phyloP scores from a whole-genome alignment of 2,888 invertebrate species.

The Oxytorus armatus region DNA sequence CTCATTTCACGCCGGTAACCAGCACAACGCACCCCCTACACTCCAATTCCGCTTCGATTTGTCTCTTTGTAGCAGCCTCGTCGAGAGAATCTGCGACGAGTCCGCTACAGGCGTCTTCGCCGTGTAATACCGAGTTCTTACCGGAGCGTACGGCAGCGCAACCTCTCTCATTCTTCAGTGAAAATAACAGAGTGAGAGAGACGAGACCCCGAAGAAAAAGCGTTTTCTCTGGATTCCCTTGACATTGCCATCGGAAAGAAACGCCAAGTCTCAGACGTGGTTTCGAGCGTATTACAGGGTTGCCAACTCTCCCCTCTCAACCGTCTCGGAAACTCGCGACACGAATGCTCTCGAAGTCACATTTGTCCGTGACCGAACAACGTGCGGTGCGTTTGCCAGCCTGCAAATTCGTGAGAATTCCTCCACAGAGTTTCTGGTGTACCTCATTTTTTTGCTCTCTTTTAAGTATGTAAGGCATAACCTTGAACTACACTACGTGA shows the following conservation, averaged over 20 bases:
- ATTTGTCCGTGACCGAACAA: constrained; percentile 52
- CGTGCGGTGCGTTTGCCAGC: constrained; percentile 24
- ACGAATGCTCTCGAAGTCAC: constrained; percentile 59
- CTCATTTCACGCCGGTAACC: constrained; percentile 79
- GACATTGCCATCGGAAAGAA: constrained; percentile 54
- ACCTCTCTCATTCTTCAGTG: constrained; percentile 15
- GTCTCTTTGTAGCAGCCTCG: constrained; percentile 65
- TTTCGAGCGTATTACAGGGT: constrained; percentile 49
- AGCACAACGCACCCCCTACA: constrained; percentile 66
- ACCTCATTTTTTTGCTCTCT: constrained; percentile 22
- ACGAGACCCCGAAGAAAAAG: constrained; percentile 59
- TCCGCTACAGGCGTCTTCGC: constrained; percentile 49
- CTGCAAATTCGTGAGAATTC: constrained; percentile 15
- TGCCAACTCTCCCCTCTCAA: constrained; percentile 1
- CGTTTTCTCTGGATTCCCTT: constrained; percentile 59
- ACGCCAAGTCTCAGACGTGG: constrained; percentile 45
- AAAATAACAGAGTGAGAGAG: constrained; percentile 39
- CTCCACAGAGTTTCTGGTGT: constrained; percentile 14
- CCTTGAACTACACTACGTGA: constrained; percentile 31
- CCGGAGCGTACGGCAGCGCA: constrained; percentile 3
- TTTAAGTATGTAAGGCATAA: constrained; percentile 24
- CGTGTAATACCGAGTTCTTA: constrained; percentile 32
- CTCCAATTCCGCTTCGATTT: constrained; percentile 50
- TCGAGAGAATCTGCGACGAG: constrained; percentile 56
- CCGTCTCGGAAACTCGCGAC: constrained; percentile 43